Evolutionary conservation across 2,797 vertebrate species (phyloP).

Genomic region (Notolepis coatsorum): DNA sequence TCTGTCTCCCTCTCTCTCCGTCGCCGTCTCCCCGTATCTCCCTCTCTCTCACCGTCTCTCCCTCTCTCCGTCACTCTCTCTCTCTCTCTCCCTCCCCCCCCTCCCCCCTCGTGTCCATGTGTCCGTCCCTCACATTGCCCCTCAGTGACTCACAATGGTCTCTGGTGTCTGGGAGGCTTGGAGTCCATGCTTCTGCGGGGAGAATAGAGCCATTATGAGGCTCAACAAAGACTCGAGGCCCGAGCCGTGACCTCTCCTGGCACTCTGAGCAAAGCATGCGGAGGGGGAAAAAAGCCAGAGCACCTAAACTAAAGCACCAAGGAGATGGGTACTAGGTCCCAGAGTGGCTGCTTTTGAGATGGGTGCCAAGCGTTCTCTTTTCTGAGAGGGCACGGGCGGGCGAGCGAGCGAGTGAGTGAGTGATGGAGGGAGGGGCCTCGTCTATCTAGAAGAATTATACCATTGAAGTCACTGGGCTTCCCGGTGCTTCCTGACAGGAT

Average conservation of each 20-base stretch:
- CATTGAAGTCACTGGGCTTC: slow-evolving; percentile 18
- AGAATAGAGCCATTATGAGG: slow-evolving; percentile 82
- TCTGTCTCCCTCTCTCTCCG: too few species aligned
- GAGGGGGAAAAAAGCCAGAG: slow-evolving; percentile 41
- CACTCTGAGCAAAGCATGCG: slow-evolving; percentile 63
- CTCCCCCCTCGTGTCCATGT: slow-evolving; percentile 22
- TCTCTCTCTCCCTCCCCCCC: too few species aligned
- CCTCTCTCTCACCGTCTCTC: too few species aligned
- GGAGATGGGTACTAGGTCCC: slow-evolving; percentile 47
- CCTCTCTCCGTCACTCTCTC: too few species aligned
- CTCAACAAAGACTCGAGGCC: slow-evolving; percentile 79
- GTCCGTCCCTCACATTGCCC: slow-evolving; percentile 44
- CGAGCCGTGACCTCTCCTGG: slow-evolving; percentile 78
- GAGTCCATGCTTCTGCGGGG: slow-evolving; percentile 54
- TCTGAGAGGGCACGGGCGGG: too few species aligned
- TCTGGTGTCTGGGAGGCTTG: slow-evolving; percentile 65
- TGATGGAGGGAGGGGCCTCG: slow-evolving; percentile 43
- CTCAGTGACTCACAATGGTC: slow-evolving; percentile 65
- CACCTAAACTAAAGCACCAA: slow-evolving; percentile 54
- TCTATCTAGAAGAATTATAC: slow-evolving; percentile 36
- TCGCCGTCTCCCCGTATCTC: too few species aligned
- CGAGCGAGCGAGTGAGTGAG: too few species aligned
- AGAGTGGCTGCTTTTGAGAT: slow-evolving; percentile 54
- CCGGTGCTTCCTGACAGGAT: slow-evolving; percentile 20
- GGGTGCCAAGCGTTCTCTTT: slow-evolving; percentile 54